Conservation (phyloP, 2,797 vertebrate species). For the Paguma larvata region DNA sequence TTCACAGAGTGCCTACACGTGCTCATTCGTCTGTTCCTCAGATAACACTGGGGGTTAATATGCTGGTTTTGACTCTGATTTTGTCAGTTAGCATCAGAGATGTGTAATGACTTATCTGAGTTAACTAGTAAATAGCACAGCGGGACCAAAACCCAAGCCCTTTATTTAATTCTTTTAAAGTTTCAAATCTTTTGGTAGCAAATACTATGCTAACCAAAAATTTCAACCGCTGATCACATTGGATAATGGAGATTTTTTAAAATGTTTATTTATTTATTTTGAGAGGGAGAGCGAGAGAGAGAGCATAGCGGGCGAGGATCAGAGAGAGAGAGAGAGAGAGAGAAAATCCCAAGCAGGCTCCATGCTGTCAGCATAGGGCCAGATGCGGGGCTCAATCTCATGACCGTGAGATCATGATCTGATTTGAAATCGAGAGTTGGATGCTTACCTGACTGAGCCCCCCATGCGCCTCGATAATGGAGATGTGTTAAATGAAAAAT, state of each 20-base stretch:
- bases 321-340: no score
- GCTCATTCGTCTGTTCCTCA: not conserved
- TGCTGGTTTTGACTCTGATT: not conserved
- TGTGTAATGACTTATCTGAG: not conserved
- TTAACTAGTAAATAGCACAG: not conserved
- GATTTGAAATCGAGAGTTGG: no score
- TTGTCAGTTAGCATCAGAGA: not conserved
- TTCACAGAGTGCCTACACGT: not conserved
- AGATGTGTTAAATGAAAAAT: not conserved
- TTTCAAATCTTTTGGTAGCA: slow-evolving; percentile 2
- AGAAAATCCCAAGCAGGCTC: no score
- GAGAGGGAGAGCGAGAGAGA: no score
- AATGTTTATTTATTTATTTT: no score
- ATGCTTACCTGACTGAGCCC: no score
- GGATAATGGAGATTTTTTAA: not conserved
- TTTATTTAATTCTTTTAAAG: not conserved
- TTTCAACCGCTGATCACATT: not conserved
- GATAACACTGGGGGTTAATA: not conserved
- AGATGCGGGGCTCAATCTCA: no score
- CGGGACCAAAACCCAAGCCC: not conserved
- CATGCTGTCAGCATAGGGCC: no score
- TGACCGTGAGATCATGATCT: no score
- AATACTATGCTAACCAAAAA: not conserved
- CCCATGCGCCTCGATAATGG: not conserved
- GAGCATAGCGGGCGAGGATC: no score